These are phyloP conservation scores for Chionoecetes opilio DNA, from an alignment of 1,140 invertebrate species.

Conservation along the genomic window DNA sequence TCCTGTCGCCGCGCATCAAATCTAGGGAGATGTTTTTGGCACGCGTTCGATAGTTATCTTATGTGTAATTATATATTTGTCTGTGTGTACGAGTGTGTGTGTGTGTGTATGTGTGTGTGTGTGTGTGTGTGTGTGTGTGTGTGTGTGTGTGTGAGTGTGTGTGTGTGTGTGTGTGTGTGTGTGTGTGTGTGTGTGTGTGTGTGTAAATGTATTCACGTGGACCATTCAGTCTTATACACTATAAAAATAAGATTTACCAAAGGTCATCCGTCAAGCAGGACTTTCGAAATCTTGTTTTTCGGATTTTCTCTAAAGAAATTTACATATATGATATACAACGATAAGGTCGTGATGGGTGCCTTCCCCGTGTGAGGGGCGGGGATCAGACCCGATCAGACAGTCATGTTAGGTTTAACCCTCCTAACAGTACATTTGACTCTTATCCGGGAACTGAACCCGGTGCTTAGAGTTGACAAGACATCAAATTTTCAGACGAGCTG, in stretches of 20 bases:
- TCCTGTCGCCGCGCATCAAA: no score
- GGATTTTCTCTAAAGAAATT: neutral
- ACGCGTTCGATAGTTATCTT: no score
- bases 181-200: no score
- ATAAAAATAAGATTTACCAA: neutral
- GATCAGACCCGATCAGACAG: neutral
- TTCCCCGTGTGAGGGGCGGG: neutral
- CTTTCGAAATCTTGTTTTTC: neutral
- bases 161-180: no score
- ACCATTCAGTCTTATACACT: neutral
- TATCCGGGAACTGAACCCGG: neutral
- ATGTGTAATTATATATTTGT: no score
- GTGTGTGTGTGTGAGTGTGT: conserved; percentile 2
- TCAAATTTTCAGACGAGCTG: neutral
- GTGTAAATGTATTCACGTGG: neutral
- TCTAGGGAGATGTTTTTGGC: no score
- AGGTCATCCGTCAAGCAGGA: neutral
- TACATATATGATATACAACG: neutral
- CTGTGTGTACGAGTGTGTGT: no score
- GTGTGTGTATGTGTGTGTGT: neutral
- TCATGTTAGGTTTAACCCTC: neutral
- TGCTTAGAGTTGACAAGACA: neutral
- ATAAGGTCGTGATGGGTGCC: neutral
- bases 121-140: conserved; percentile 8
- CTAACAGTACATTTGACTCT: neutral